Conservation (phyloP, 30 jellyfish, hydroid and myxozoan species). For the Hydractinia symbiolongicarpus region DNA sequence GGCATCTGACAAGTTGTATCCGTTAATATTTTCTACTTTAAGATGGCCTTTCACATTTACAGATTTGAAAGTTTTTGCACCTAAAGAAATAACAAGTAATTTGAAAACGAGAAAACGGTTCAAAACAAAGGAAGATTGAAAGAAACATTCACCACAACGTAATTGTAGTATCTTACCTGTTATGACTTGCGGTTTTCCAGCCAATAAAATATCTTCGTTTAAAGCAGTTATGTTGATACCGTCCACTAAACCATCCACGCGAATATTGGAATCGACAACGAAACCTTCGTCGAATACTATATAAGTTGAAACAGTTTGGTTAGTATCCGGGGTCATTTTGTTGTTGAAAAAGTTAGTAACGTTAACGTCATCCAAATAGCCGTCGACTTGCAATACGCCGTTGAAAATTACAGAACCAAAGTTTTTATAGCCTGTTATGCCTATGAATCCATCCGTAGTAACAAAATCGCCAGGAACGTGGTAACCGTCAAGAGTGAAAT, state of each 20-base stretch:
- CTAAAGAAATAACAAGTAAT: conserved; percentile 12
- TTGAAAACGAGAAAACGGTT: too few relatives aligned
- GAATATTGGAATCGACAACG: conserved; percentile 32
- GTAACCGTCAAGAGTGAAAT: conserved; percentile 48
- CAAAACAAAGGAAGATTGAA: too few relatives aligned
- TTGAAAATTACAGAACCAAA: not conserved
- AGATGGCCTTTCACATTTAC: conserved; percentile 18
- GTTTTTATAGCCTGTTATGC: conserved; percentile 38
- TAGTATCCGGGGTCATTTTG: conserved; percentile 28
- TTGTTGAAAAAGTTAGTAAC: conserved; percentile 38
- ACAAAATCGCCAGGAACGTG: conserved; percentile 59
- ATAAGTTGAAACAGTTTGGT: conserved; percentile 35
- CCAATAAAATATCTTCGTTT: conserved; percentile 48
- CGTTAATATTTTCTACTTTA: conserved; percentile 44
- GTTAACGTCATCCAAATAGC: conserved; percentile 52
- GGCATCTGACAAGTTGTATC: conserved; percentile 48
- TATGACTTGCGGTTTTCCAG: conserved; percentile 43
- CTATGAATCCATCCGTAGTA: conserved; percentile 21
- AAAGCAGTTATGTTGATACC: conserved; percentile 59
- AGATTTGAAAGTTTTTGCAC: conserved; percentile 30
- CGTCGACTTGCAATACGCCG: conserved; percentile 28
- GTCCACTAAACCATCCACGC: conserved; percentile 69
- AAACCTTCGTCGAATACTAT: conserved; percentile 51
- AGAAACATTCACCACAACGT: not conserved
- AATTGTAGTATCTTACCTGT: conserved; percentile 29